Conservation (phyloP, 1,140 invertebrate genomes). For the Phthorimaea operculella region DNA sequence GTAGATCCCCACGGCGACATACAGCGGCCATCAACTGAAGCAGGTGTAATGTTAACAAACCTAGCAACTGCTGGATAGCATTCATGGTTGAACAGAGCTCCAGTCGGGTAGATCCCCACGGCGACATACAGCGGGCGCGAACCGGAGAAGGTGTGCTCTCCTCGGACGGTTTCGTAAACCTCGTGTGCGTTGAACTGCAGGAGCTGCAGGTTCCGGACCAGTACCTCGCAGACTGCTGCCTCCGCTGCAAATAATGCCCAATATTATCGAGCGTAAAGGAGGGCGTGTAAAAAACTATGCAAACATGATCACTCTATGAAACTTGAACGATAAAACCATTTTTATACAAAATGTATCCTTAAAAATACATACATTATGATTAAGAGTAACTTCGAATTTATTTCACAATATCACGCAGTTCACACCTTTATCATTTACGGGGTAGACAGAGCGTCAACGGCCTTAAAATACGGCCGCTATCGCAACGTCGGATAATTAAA, state of each 20-base stretch:
- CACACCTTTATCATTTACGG: too few species aligned
- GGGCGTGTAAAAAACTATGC: background rate
- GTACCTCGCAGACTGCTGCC: slow-evolving; percentile 70
- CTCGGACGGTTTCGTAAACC: slow-evolving; percentile 78
- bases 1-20: slow-evolving; percentile 85
- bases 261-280: too few species aligned
- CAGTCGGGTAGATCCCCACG: slow-evolving; percentile 82
- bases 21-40: slow-evolving; percentile 68
- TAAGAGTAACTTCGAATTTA: too few species aligned
- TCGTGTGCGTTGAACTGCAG: slow-evolving; percentile 92
- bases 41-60: slow-evolving; percentile 59
- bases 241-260: slow-evolving; percentile 51
- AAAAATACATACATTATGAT: too few species aligned
- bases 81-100: slow-evolving; percentile 89
- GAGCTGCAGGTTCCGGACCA: slow-evolving; percentile 81
- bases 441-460: too few species aligned
- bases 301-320: too few species aligned
- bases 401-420: too few species aligned
- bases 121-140: slow-evolving; percentile 75
- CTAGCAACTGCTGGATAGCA: slow-evolving; percentile 84
- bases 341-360: too few species aligned
- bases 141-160: slow-evolving; percentile 66
- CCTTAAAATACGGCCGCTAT: too few species aligned
- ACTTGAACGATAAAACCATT: too few species aligned
- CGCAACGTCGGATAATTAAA: too few species aligned